Conservation (phyloP, 92 coral and sea anemone genomes). For the Palythoa grandis region DNA sequence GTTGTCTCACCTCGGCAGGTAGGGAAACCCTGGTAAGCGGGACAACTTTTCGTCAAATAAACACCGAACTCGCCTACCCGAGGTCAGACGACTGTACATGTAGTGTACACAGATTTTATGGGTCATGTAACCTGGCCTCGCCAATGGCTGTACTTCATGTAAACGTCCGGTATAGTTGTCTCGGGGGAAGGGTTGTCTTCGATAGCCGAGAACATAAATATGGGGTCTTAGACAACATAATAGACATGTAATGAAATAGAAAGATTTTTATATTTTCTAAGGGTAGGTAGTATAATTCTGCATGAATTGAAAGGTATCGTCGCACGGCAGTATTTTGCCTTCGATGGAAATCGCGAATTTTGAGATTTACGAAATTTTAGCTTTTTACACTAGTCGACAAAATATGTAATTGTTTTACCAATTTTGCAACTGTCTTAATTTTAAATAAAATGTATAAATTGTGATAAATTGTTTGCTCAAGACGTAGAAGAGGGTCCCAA, state of each 20-base stretch:
- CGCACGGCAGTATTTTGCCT: slow-evolving; percentile 14
- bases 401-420: neutral
- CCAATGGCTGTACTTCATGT: too few relatives aligned
- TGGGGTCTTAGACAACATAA: neutral
- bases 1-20: too few relatives aligned
- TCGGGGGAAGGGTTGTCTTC: too few relatives aligned
- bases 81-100: too few relatives aligned
- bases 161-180: too few relatives aligned
- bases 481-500: too few relatives aligned
- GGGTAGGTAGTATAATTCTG: neutral
- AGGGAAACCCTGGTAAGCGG: too few relatives aligned
- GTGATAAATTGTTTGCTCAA: neutral
- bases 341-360: neutral
- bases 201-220: too few relatives aligned
- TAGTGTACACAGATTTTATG: too few relatives aligned
- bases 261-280: neutral
- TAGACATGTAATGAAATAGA: neutral
- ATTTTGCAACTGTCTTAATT: neutral
- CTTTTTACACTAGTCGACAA: neutral
- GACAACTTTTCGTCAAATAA: too few relatives aligned
- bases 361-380: neutral
- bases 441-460: neutral
- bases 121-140: too few relatives aligned
- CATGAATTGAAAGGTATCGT: neutral
- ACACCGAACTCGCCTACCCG: too few relatives aligned